Evolutionary conservation across 2,797 vertebrate genomes (phyloP).

Genomic region (Melanotaenia boesemani): DNA sequence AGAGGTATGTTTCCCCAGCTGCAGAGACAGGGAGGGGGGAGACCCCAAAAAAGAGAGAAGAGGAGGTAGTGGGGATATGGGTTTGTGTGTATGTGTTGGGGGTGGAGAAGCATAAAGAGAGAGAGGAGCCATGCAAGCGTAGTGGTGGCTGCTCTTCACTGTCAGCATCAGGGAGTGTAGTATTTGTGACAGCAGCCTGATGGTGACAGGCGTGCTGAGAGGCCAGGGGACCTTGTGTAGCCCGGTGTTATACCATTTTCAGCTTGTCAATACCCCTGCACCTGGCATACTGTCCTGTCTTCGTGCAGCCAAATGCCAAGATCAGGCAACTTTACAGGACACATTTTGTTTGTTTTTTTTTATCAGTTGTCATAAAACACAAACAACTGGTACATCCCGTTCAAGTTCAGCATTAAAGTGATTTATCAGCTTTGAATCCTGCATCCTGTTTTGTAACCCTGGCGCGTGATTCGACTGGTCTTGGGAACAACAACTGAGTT

Average conservation of each 20-base stretch:
- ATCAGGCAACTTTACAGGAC: slow-evolving; percentile 54
- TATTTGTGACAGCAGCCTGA: slow-evolving; percentile 73
- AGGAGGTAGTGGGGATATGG: slow-evolving; percentile 30
- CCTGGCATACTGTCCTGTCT: slow-evolving; percentile 79
- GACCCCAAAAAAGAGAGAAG: slow-evolving; percentile 32
- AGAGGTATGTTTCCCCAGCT: slow-evolving; percentile 65
- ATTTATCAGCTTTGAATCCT: neutral
- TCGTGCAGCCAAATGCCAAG: slow-evolving; percentile 66
- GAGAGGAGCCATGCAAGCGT: slow-evolving; percentile 69
- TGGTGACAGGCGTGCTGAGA: slow-evolving; percentile 79
- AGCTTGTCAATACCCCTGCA: slow-evolving; percentile 75
- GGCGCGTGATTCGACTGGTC: neutral
- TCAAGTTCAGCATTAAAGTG: neutral
- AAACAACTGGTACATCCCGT: neutral
- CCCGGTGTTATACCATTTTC: slow-evolving; percentile 72
- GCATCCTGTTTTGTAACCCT: neutral
- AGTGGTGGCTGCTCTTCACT: slow-evolving; percentile 74
- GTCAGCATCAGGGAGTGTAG: slow-evolving; percentile 72
- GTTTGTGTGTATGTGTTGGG: slow-evolving; percentile 36
- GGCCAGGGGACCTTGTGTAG: slow-evolving; percentile 79
- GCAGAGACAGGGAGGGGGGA: slow-evolving; percentile 44
- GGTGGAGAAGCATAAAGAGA: slow-evolving; percentile 60
- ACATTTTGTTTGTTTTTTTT: slow-evolving; percentile 25
- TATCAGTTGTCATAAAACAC: slow-evolving; percentile 24
- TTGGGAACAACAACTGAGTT: neutral